Evolutionary conservation across 1,140 invertebrate genomes (phyloP).

Genomic region (Reticulitermes speratus): DNA sequence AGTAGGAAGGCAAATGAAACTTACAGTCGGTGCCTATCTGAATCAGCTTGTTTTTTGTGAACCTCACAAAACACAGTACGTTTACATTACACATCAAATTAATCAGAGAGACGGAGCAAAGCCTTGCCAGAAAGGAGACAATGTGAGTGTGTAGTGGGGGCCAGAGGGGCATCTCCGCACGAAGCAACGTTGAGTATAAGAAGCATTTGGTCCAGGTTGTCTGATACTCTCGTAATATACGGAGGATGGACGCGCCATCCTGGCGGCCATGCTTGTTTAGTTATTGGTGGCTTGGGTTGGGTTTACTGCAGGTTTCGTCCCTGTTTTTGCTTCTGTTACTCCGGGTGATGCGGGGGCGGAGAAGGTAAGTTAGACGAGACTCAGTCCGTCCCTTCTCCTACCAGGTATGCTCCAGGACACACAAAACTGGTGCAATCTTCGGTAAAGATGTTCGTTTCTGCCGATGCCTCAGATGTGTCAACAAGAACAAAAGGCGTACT

Average conservation of each 20-base stretch:
- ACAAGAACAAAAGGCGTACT: too few relatives aligned
- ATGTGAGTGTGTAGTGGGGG: too few relatives aligned
- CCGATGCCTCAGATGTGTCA: too few relatives aligned
- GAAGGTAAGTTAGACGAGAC: neutral
- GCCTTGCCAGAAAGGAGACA: too few relatives aligned
- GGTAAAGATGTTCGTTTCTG: too few relatives aligned
- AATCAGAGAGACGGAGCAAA: too few relatives aligned
- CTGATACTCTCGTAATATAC: neutral
- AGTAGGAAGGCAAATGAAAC: too few relatives aligned
- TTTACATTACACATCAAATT: too few relatives aligned
- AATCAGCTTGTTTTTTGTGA: too few relatives aligned
- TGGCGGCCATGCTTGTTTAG: slow-evolving; percentile 17
- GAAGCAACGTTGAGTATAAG: neutral
- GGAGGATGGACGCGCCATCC: neutral
- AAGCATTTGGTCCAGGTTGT: neutral
- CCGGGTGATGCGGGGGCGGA: neutral
- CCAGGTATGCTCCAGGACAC: slow-evolving; percentile 5
- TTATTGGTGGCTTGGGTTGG: slow-evolving; percentile 9
- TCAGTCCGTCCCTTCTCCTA: neutral
- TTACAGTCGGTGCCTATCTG: too few relatives aligned
- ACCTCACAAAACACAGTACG: too few relatives aligned
- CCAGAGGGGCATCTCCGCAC: too few relatives aligned
- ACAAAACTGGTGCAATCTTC: neutral
- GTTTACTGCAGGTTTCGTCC: neutral
- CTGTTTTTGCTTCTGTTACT: slow-evolving; percentile 14